Conservation (phyloP, 2,113 vertebrate genomes). For the Tamias sibiricus region DNA sequence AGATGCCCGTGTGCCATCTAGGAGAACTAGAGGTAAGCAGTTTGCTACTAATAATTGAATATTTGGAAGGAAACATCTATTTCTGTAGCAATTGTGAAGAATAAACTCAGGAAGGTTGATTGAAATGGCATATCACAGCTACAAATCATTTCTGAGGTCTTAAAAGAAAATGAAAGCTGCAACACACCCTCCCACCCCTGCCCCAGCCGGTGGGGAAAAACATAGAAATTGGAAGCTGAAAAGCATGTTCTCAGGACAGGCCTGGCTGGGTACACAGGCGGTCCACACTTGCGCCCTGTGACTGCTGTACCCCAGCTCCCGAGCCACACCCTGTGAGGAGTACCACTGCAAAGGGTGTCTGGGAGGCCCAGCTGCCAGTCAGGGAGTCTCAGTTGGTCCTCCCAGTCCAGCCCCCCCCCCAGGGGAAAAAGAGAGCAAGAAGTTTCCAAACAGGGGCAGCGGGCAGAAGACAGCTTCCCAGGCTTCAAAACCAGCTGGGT, state of each 20-base stretch:
- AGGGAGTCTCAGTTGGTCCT: neutral
- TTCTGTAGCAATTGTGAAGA: conserved; percentile 60
- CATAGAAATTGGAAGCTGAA: neutral
- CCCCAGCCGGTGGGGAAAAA: neutral
- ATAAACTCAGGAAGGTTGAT: conserved; percentile 49
- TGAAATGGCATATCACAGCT: conserved; percentile 48
- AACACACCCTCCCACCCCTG: neutral
- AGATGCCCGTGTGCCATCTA: neutral
- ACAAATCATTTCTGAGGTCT: conserved; percentile 54
- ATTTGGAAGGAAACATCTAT: conserved; percentile 23
- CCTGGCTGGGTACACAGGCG: neutral
- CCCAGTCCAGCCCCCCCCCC: accelerated
- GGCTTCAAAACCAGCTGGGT: neutral
- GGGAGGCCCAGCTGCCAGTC: neutral
- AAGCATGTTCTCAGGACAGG: neutral
- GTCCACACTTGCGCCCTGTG: neutral
- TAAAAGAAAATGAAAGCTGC: conserved; percentile 53
- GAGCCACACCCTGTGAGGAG: accelerated
- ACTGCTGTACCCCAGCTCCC: accelerated
- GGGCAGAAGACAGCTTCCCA: neutral
- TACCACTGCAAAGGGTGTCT: neutral
- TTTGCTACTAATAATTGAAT: conserved; percentile 64
- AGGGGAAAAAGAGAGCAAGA: neutral
- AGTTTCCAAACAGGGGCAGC: neutral
- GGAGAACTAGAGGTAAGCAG: conserved; percentile 34